These are phyloP conservation scores for Zaprionus camerounensis DNA, from an alignment of 1,140 invertebrate genomes.

Conservation along the genomic window DNA sequence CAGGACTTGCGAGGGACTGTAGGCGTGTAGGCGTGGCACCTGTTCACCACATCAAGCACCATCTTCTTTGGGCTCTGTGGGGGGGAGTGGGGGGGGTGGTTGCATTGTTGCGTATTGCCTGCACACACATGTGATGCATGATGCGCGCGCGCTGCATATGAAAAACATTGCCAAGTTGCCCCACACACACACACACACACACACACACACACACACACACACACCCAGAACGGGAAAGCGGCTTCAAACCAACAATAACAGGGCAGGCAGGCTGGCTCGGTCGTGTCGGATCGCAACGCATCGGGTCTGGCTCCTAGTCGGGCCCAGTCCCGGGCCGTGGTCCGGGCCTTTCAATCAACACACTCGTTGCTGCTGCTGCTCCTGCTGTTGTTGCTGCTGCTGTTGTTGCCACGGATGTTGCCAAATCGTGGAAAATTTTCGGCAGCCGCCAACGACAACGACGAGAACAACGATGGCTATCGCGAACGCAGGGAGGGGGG, in stretches of 20 bases:
- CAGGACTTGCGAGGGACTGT: background rate
- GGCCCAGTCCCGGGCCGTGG: background rate
- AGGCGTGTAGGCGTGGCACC: conserved; percentile 28
- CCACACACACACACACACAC: conserved; percentile 4
- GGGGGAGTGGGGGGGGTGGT: too few relatives aligned
- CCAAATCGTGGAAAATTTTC: conserved; percentile 65
- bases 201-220: background rate
- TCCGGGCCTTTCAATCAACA: conserved; percentile 39
- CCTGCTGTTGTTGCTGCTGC: background rate
- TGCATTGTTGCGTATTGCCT: conserved; percentile 19
- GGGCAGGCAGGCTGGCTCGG: too few relatives aligned
- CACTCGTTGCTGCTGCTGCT: conserved; percentile 6
- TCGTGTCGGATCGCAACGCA: background rate
- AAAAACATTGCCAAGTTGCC: background rate
- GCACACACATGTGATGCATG: conserved; percentile 35
- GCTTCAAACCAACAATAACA: background rate
- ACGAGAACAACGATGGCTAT: conserved; percentile 9
- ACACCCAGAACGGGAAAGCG: conserved; percentile 17
- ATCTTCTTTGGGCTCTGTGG: conserved; percentile 19
- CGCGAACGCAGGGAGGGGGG: background rate
- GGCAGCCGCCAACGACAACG: conserved; percentile 33
- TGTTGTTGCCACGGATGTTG: conserved; percentile 39
- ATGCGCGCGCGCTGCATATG: conserved; percentile 55
- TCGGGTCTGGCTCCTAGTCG: background rate
- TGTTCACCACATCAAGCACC: conserved; percentile 13